phyloP scores from a whole-genome alignment of 2,888 invertebrate species.

The Cinara cedri region DNA sequence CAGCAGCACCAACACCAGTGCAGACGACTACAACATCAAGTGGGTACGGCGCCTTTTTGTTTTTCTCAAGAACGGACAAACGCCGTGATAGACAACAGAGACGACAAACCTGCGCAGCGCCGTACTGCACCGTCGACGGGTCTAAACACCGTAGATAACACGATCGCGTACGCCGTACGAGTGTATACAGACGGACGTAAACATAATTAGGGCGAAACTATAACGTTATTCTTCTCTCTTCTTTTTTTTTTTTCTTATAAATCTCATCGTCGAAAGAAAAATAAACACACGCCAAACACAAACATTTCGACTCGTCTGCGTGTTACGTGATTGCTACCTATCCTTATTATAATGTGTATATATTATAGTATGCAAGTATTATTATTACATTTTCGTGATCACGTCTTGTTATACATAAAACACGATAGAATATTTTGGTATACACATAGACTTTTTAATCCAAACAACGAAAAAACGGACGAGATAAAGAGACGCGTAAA shows the following conservation, averaged over 20 bases:
- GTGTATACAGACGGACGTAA: constrained; percentile 37
- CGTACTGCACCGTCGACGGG: neutral
- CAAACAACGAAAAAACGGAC: constrained; percentile 26
- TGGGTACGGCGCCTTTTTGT: constrained; percentile 56
- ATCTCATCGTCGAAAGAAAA: neutral
- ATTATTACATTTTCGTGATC: neutral
- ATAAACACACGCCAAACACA: constrained; percentile 52
- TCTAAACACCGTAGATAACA: neutral
- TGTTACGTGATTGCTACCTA: neutral
- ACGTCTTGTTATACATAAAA: constrained; percentile 45
- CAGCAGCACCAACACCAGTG: too few relatives aligned
- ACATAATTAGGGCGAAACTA: constrained; percentile 54
- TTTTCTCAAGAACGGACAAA: constrained; percentile 40
- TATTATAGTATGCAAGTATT: too few relatives aligned
- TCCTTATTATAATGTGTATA: too few relatives aligned
- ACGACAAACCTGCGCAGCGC: constrained; percentile 28
- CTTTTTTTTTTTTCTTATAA: constrained; percentile 1
- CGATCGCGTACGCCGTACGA: neutral
- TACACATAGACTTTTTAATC: constrained; percentile 33
- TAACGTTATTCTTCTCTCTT: constrained; percentile 23
- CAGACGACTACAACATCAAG: constrained; percentile 21
- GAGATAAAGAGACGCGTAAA: neutral
- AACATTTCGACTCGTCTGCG: constrained; percentile 43
- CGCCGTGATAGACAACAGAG: constrained; percentile 52
- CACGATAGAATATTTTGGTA: constrained; percentile 39